Evolutionary conservation across 2,113 vertebrate species (phyloP).

Genomic region (Tiliqua scincoides): DNA sequence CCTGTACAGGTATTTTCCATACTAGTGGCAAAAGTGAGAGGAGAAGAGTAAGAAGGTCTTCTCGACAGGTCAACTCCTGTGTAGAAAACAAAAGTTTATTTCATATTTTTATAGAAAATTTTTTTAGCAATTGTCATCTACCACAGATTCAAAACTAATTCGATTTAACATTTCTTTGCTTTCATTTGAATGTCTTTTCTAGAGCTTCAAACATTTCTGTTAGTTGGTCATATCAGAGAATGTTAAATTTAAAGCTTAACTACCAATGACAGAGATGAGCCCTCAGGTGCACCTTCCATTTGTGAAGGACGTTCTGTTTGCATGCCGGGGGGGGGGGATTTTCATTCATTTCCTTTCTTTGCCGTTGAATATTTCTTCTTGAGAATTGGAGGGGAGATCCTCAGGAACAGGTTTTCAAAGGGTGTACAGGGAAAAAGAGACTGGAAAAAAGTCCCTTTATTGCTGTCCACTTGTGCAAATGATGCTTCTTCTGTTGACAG

Average conservation of each 20-base stretch:
- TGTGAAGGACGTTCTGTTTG: no score
- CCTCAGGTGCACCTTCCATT: no score
- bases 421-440: no score
- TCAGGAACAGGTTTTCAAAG: no score
- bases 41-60: slow-evolving; percentile 94
- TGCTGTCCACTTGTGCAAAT: no score
- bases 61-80: slow-evolving; percentile 95
- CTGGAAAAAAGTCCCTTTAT: no score
- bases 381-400: no score
- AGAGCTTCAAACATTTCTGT: background rate
- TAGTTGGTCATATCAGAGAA: no score
- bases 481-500: no score
- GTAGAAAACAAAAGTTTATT: slow-evolving; percentile 35
- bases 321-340: no score
- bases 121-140: background rate
- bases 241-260: background rate
- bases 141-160: slow-evolving; percentile 1
- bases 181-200: background rate
- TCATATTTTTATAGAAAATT: background rate
- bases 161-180: background rate
- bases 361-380: no score
- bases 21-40: slow-evolving; percentile 93
- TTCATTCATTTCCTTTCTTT: no score
- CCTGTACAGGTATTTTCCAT: slow-evolving; percentile 96
- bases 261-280: background rate